phyloP scores from a whole-genome alignment of 37 sponge, comb jelly and placozoan species.

The Halichondria panicea region DNA sequence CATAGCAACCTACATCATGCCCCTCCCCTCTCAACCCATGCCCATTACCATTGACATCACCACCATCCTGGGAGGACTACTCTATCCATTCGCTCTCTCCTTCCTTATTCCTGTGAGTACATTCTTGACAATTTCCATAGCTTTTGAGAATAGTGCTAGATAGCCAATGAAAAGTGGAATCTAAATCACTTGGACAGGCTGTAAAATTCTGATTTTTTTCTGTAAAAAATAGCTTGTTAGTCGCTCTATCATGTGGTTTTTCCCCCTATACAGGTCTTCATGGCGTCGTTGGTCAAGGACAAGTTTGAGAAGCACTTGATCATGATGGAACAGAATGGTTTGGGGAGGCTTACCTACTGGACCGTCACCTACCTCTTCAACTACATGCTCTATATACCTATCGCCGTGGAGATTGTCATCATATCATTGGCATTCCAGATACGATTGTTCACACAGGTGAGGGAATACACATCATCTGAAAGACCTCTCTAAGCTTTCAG shows the following conservation, averaged over 20 bases:
- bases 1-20: slow-evolving; percentile 63
- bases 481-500: too few relatives aligned
- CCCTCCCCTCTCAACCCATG: slow-evolving; percentile 14
- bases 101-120: slow-evolving; percentile 76
- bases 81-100: slow-evolving; percentile 69
- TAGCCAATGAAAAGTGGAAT: too few relatives aligned
- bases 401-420: slow-evolving; percentile 28
- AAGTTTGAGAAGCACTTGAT: slow-evolving; percentile 75
- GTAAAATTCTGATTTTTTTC: too few relatives aligned
- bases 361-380: slow-evolving; percentile 62
- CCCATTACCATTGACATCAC: slow-evolving; percentile 62
- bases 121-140: too few relatives aligned
- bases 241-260: too few relatives aligned
- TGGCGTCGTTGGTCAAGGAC: slow-evolving; percentile 69
- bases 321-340: slow-evolving; percentile 89
- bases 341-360: slow-evolving; percentile 73
- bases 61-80: slow-evolving; percentile 58
- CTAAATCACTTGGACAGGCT: too few relatives aligned
- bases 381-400: slow-evolving; percentile 43
- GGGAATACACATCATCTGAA: too few relatives aligned
- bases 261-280: slow-evolving; percentile 58
- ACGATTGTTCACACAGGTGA: slow-evolving; percentile 75
- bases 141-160: too few relatives aligned
- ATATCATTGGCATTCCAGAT: slow-evolving; percentile 52
- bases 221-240: too few relatives aligned